These are phyloP conservation scores for Apis florea DNA, from an alignment of 1,140 invertebrate genomes.

Conservation along the genomic window DNA sequence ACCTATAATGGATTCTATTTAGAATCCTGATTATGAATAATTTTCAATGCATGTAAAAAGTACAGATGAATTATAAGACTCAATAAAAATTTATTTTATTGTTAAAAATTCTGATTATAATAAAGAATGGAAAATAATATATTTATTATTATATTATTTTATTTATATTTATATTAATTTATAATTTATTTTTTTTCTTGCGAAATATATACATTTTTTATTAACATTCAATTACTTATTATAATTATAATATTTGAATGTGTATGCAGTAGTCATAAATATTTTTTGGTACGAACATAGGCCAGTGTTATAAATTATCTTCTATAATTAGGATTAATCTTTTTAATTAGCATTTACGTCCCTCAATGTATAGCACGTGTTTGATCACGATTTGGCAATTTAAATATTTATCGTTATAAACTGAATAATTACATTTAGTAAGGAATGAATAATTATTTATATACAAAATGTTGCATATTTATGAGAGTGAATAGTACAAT, in stretches of 20 bases:
- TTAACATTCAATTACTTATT: not conserved
- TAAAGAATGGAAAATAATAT: slow-evolving; percentile 2
- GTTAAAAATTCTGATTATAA: not conserved
- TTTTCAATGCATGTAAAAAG: not conserved
- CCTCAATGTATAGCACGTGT: not conserved
- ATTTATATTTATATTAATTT: not conserved
- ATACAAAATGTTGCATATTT: slow-evolving; percentile 16
- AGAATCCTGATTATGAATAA: slow-evolving; percentile 30
- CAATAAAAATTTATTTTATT: not conserved
- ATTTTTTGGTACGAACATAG: not conserved
- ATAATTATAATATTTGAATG: not conserved
- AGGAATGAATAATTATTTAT: not conserved
- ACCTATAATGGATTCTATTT: slow-evolving; percentile 35
- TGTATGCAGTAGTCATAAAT: not conserved
- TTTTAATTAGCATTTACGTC: not conserved
- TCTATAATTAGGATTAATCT: not conserved
- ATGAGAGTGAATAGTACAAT: not conserved
- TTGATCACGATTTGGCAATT: not conserved
- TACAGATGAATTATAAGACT: not conserved
- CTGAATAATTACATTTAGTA: not conserved
- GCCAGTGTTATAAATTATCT: slow-evolving; percentile 4
- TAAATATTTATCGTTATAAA: not conserved
- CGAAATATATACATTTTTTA: slow-evolving; percentile 26
- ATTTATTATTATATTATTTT: not conserved
- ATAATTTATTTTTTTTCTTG: slow-evolving; percentile 24